Percentiles rank a stretch among this genome's conserved stretches.
Conservation (phyloP, 2,888 invertebrate genomes). For the Thymelicus sylvestris region DNA sequence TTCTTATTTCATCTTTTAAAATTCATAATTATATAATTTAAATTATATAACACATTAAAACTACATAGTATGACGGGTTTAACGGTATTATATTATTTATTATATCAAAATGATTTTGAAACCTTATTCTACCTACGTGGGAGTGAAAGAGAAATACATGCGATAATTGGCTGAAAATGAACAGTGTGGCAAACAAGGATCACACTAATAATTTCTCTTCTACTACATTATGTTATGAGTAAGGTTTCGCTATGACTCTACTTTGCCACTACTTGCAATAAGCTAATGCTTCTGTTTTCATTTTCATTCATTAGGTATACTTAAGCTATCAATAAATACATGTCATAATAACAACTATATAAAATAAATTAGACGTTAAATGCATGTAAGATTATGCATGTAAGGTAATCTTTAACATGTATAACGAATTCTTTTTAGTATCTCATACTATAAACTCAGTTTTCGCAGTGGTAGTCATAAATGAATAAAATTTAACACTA, state of each 20-base stretch:
- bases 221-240: slow-evolving; percentile 69
- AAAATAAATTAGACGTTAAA: background rate
- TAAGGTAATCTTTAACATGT: slow-evolving; percentile 11
- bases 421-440: background rate
- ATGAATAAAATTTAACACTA: too few species aligned
- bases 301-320: slow-evolving; percentile 16
- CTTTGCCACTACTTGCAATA: slow-evolving; percentile 80
- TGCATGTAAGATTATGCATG: slow-evolving; percentile 14
- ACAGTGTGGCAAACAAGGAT: slow-evolving; percentile 75
- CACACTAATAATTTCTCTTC: slow-evolving; percentile 58
- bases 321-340: slow-evolving; percentile 43
- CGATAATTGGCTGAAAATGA: slow-evolving; percentile 69
- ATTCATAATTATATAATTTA: slow-evolving; percentile 35
- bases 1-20: slow-evolving; percentile 38
- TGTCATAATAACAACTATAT: slow-evolving; percentile 21
- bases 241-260: slow-evolving; percentile 84
- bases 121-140: slow-evolving; percentile 38
- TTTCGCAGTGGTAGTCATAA: too few species aligned
- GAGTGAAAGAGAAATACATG: slow-evolving; percentile 58
- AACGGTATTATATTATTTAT: background rate
- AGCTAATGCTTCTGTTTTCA: slow-evolving; percentile 53
- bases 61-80: slow-evolving; percentile 15
- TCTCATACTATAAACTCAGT: too few species aligned
- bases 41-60: slow-evolving; percentile 37
- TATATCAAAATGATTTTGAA: slow-evolving; percentile 16